Percentiles rank a stretch among this genome's conserved stretches.
Conservation (phyloP, 2,797 vertebrate genomes). For the Percopsis omiscomaycus region DNA sequence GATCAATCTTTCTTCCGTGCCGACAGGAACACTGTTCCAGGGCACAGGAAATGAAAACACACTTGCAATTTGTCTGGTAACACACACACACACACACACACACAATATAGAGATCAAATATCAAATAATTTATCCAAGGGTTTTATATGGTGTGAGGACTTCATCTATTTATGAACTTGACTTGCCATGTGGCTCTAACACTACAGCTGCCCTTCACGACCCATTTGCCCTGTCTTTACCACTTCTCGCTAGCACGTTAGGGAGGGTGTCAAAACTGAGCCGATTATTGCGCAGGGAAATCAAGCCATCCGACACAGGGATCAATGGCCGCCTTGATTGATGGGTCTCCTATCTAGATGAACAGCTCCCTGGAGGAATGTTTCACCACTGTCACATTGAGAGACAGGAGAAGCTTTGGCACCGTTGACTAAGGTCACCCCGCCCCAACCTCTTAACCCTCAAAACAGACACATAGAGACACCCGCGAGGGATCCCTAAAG, state of each 20-base stretch:
- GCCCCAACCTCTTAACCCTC: not conserved
- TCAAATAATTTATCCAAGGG: constrained; percentile 11
- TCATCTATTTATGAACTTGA: constrained; percentile 32
- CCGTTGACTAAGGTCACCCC: constrained; percentile 68
- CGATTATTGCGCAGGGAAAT: constrained; percentile 77
- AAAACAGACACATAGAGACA: too few relatives aligned
- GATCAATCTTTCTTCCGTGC: constrained; percentile 26
- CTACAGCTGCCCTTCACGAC: constrained; percentile 56
- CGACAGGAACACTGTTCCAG: constrained; percentile 16
- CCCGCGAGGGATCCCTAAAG: constrained; percentile 24
- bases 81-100: not conserved
- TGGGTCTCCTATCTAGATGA: constrained; percentile 73
- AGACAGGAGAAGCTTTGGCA: constrained; percentile 33
- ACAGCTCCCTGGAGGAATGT: constrained; percentile 66
- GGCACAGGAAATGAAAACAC: constrained; percentile 23
- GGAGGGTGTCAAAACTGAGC: constrained; percentile 67
- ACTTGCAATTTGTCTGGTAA: constrained; percentile 21
- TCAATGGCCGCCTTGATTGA: constrained; percentile 77
- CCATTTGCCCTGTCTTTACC: constrained; percentile 58
- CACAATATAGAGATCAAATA: constrained; percentile 7
- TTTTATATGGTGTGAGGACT: constrained; percentile 16
- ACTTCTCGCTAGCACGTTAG: constrained; percentile 61
- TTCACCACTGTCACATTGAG: constrained; percentile 30
- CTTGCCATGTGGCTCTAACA: constrained; percentile 19
- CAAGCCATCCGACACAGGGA: constrained; percentile 68